Percentiles rank a stretch among this genome's conserved stretches.
Conservation (phyloP, 2,888 invertebrate species). For the Folsomia candida region DNA sequence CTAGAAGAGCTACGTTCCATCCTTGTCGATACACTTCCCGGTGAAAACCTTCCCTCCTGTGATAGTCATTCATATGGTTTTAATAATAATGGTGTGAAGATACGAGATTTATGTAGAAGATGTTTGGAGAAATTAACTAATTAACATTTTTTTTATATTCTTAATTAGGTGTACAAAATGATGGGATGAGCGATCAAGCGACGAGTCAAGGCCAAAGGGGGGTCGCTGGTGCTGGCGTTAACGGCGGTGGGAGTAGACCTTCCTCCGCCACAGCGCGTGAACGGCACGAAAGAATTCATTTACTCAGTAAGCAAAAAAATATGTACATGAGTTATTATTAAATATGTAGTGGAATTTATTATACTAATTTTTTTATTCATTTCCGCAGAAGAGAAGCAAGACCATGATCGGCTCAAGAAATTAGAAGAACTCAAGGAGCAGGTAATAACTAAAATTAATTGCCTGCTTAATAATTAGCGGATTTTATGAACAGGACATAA, state of each 20-base stretch:
- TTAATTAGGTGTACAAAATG: constrained; percentile 48
- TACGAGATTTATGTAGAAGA: no score
- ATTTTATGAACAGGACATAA: not conserved
- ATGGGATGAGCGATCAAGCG: constrained; percentile 46
- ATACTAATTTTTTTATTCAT: no score
- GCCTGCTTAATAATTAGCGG: constrained; percentile 6
- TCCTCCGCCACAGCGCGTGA: constrained; percentile 51
- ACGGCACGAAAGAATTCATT: constrained; percentile 54
- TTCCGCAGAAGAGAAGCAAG: constrained; percentile 84
- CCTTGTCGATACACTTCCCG: constrained; percentile 40
- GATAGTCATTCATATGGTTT: not conserved
- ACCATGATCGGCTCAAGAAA: constrained; percentile 83
- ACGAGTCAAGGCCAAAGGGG: constrained; percentile 19
- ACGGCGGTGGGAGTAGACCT: constrained; percentile 27
- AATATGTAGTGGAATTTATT: no score
- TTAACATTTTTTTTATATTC: constrained; percentile 12
- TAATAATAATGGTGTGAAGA: not conserved
- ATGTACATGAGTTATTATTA: no score
- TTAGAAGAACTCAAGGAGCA: constrained; percentile 85
- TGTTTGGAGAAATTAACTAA: not conserved
- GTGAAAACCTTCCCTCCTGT: constrained; percentile 41
- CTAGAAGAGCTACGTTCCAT: constrained; percentile 40
- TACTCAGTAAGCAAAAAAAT: no score
- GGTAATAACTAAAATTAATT: constrained; percentile 51
- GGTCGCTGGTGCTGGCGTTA: constrained; percentile 23